Evolutionary conservation across 1,140 invertebrate genomes (phyloP), one percentile per base, ranked within the genome.

Genomic region (Sycobia sp.): DNA sequence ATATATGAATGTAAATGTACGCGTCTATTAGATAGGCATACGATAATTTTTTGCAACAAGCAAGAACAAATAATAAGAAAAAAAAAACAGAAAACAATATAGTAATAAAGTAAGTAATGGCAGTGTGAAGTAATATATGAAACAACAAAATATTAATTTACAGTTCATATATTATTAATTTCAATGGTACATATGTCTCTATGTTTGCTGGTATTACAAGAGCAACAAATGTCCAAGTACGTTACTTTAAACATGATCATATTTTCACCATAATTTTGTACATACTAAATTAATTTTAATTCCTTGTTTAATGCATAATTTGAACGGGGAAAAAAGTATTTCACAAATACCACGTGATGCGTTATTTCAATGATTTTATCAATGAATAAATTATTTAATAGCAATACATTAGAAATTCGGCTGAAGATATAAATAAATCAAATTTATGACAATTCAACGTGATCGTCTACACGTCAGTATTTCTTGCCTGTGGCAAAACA

Each of bases 111-210:
- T 50, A 72, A 61, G 46, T 41, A 62, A 54, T 56, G 69, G 67
- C 36, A 56, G 27, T 60, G 16, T 49, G 43, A 46, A 57, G 39
- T 18, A 29, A 47, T 56, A 49, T 34, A 67, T 39, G 16, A 39
- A 20, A 43, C 25, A 49, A 44, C 29, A 16, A 67, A 39, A 36
- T 29, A 67, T 74, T 80, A 81, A 77, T 74, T 71, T 76, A 73
- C 79, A 80, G 73, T 78, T 18, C n/a, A n/a, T n/a, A n/a, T n/a
- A n/a, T n/a, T n/a, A n/a, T n/a, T 63, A 50, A 63, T 63, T 36
- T 57, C 18, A 8, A 54, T 46, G 13, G 44, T 46, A 46, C 76
- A 71, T 78, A 72, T 72, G 70, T 79, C 76, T 79, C 66, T 73
- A 59, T 49, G 56, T 39, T 23, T 27, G 4, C 9, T 62, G 18